Evolutionary conservation across 2,113 vertebrate genomes (phyloP), one percentile per base, ranked within the genome.

Genomic region (Neogale vison): DNA sequence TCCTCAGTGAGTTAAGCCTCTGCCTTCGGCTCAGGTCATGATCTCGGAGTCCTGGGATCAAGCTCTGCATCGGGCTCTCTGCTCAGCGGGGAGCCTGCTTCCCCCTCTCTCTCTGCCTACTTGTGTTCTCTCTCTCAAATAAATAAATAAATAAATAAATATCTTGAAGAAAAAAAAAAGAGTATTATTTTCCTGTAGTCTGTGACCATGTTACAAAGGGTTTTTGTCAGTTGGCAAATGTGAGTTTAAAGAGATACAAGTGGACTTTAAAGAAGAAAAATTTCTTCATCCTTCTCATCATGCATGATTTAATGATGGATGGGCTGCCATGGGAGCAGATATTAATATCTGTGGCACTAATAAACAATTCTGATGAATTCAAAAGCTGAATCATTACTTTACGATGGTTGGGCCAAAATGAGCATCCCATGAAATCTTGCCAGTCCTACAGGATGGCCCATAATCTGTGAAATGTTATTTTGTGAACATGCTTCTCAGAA

Each of bases 381-480:
- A 11, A 67, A 88, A 90, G 79, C 29, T 81, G 26, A 97, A 57
- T 95, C 9, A 50, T 55, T 65, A 72, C 17, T 84, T 74, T 88
- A 39, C 79, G 76, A 76, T 18, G 23, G 31, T 20, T 52, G 15
- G 50, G 14, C 24, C 34, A 71, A 96, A 80, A 90, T 76, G 45
- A 63, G 12, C 13, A 90, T 36, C 39, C 29, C 23, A 61, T 45
- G 21, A 84, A 71, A 50, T 69, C 65, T 42, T 65, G 17, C 74
- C 52, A 29, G 9, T 36, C 36, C 52, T 59, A 15, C 24, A 86
- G 26, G 17, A 39, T 59, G 45, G 52, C 29, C 13, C 57, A 84
- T 92, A 90, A 87, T 69, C 80, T 90, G 14, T 87, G 67, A 71
- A 91, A 96, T 90, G 24, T 74, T 95, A 95, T 95, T 98, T 95